Base-by-base conservation (phyloP, 2,888 invertebrate genomes). In the Malacosoma neustria region DNA sequence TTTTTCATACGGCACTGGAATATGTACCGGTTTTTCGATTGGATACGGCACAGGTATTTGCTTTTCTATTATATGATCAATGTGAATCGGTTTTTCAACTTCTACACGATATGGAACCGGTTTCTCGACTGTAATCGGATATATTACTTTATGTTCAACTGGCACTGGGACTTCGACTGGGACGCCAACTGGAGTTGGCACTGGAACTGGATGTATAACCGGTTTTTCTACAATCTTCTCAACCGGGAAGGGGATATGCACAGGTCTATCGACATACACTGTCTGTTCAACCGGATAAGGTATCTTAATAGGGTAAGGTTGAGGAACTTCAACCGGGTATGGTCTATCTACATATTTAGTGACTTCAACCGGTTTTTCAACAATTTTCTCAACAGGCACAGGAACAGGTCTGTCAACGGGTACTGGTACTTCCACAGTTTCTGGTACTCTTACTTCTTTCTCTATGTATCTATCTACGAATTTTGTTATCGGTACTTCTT, bases 301-400 rank as follows among this genome's bases (percentile, higher is more conserved):
- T 1, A 87, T 75, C 46, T 81, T 70, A 3, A 89, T 87, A 0
- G 89, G 88, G 38, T 89, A 84, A 5, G 88, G 88, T 15, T 66
- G 60, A 3, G 66, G 60, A 2, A 82, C 82, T 32, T 88, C 87
- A 7, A 89, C 88, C 0, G 89, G 88, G 42, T 89, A 85, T 0
- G 88, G 88, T 40, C 90, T 89, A 44, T 91, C 87, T 0, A 89
- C 74, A 41, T 81, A 79, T 49, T 64, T 74, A 1, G 85, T 81
- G 0, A 87, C 71, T 61, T 86, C 82, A 1, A 85, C 66, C 1
- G 88, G 88, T 56, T 82, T 88, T 47, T 89, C 88, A 1, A 88
- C 72, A 3, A 87, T 65, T 43, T 82, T 88, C 41, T 89, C 89
- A 30, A 71, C 70, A n/a, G 72, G 72, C 1, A 76, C 66, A 2